A percentile compares a stretch with the other conserved stretches of the same genome.
Evolutionary conservation across 2,888 invertebrate species (phyloP).

Genomic region (Noctua janthina): DNA sequence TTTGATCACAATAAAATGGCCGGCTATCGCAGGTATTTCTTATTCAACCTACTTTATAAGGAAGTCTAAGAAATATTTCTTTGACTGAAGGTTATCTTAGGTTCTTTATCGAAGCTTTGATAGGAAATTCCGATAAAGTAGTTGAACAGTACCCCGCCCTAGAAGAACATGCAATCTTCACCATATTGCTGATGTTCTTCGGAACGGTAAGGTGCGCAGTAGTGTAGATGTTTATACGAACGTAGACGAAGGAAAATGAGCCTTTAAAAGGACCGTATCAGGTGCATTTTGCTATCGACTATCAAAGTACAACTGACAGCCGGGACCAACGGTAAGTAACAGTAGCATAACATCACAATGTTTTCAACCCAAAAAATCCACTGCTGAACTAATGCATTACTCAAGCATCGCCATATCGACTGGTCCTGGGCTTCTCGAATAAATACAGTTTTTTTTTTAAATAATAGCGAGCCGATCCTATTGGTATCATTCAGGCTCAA

Average conservation of each 20-base stretch:
- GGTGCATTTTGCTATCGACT: background rate
- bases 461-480: background rate
- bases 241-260: background rate
- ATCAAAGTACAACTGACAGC: no score
- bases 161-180: background rate
- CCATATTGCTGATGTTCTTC: background rate
- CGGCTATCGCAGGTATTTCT: slow-evolving; percentile 14
- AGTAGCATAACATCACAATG: background rate
- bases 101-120: background rate
- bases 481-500: no score
- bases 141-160: background rate
- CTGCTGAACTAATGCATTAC: background rate
- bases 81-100: background rate
- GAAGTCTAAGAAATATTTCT: slow-evolving; percentile 10
- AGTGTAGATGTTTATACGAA: background rate
- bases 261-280: background rate
- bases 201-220: background rate
- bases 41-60: slow-evolving; percentile 7
- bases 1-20: slow-evolving; percentile 43
- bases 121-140: background rate
- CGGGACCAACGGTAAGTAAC: no score
- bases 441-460: no score
- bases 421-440: no score
- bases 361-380: background rate
- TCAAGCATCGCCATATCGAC: no score